These are phyloP conservation scores for Astyanax mexicanus DNA, from an alignment of 2,797 vertebrate genomes.

Conservation along the genomic window DNA sequence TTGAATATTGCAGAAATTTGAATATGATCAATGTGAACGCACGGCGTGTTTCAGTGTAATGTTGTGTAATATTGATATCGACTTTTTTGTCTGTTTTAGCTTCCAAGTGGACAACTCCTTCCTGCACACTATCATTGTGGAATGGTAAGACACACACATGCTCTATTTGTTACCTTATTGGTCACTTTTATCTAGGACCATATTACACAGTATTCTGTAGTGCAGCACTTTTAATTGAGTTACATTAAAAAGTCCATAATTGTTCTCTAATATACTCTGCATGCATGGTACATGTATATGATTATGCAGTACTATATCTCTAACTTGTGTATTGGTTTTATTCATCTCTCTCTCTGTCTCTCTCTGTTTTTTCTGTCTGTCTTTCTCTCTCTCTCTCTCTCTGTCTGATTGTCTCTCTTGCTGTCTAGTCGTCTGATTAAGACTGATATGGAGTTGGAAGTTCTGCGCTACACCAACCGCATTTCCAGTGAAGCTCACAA, in stretches of 20 bases:
- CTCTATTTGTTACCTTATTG: not conserved
- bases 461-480: slow-evolving; percentile 94
- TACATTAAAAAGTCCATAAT: too few species aligned
- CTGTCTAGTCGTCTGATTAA: slow-evolving; percentile 88
- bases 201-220: too few species aligned
- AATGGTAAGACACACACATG: slow-evolving; percentile 5
- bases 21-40: too few species aligned
- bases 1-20: too few species aligned
- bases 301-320: too few species aligned
- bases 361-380: slow-evolving; percentile 2
- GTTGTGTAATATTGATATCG: too few species aligned
- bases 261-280: too few species aligned
- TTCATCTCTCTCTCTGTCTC: not conserved
- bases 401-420: slow-evolving; percentile 77
- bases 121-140: not conserved
- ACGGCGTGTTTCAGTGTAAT: too few species aligned
- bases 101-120: slow-evolving; percentile 68
- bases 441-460: slow-evolving; percentile 97
- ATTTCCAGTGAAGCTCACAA: slow-evolving; percentile 96
- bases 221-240: too few species aligned
- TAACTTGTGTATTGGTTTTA: not conserved
- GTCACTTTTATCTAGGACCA: too few species aligned
- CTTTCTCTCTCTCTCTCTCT: slow-evolving; percentile 70
- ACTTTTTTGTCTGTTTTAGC: slow-evolving; percentile 75
- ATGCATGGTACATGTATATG: too few species aligned